phyloP scores from a whole-genome alignment of 2,797 vertebrate species.

The Glyptemys insculpta region DNA sequence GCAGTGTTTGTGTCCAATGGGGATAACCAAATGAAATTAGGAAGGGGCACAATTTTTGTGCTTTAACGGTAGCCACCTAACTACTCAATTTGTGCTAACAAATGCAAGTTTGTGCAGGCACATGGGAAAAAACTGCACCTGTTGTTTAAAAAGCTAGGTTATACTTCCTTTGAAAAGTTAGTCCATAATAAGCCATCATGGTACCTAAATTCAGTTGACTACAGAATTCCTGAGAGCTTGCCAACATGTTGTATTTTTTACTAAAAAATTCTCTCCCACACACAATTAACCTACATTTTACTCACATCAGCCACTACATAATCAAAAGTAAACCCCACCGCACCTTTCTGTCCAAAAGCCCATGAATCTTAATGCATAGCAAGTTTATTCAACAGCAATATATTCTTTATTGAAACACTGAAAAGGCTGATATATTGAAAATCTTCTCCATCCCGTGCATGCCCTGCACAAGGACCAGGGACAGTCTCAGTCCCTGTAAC shows the following conservation, averaged over 20 bases:
- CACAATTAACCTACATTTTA: not conserved
- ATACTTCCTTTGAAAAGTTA: not conserved
- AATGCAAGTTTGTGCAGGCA: not conserved
- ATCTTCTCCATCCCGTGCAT: not conserved
- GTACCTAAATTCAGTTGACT: not conserved
- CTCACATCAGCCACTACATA: not conserved
- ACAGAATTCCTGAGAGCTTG: not conserved
- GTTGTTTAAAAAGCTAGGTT: not conserved
- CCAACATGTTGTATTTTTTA: not conserved
- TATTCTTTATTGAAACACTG: not conserved
- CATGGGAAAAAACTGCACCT: not conserved
- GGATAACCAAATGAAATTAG: not conserved
- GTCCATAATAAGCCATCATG: not conserved
- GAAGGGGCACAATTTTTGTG: not conserved
- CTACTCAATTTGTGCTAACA: not conserved
- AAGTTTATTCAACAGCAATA: not conserved
- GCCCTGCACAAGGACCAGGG: not conserved
- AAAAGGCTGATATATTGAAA: not conserved
- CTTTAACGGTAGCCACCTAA: not conserved
- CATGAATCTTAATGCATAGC: rapidly evolving
- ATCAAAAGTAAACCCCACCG: not conserved
- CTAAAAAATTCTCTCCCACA: not conserved
- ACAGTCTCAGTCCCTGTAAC: not conserved
- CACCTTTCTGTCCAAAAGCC: not conserved
- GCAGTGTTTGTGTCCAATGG: not conserved